Evolutionary conservation across 2,797 vertebrate genomes (phyloP), one percentile per base, ranked within the genome.

Genomic region (Eleutherodactylus coqui): DNA sequence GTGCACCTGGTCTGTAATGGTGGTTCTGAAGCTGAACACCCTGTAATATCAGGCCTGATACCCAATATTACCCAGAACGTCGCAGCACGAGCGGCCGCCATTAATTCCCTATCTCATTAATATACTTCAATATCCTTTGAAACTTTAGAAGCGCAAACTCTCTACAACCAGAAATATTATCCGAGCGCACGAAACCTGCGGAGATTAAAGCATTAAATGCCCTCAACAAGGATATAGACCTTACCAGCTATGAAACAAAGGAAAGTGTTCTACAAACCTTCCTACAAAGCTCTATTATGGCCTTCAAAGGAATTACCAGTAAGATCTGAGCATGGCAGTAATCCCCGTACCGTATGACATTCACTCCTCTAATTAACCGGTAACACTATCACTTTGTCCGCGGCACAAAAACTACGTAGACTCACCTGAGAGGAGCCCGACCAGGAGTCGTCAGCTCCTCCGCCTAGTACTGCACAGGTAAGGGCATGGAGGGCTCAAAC

Each of bases 291-390:
- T 58, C 77, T 75, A 62, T 62, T 81, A 62, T 81, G 69, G 16
- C 29, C 55, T 38, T 75, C 69, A 81, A 75, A 85, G 49, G 27
- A 36, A 60, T 60, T 16, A 10, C 45, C 60, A 77, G 32, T 27
- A 76, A 47, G 62, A 85, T 69, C 58, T 38, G 32, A 79, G 77
- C 51, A 73, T 27, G 49, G 51, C 36, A 34, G 38, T 81, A 75
- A 86, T 81, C 78, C 41, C n/a, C n/a, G n/a, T 27, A 24, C 1
- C n/a, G n/a, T 45, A 73, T 62, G 49, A 64, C 29, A 75, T 75
- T 27, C 49, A 55, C 45, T 73, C 49, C n/a, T 36, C 79, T 85
- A 85, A 73, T 85, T 79, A 85, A 85, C 41, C 49, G 43, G 72
- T 75, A 75, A 83, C 69, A 75, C 27, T 45, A 72, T 80, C 69